Evolutionary conservation across 2,113 vertebrate species (phyloP).

Genomic region (Leuciscus idus): DNA sequence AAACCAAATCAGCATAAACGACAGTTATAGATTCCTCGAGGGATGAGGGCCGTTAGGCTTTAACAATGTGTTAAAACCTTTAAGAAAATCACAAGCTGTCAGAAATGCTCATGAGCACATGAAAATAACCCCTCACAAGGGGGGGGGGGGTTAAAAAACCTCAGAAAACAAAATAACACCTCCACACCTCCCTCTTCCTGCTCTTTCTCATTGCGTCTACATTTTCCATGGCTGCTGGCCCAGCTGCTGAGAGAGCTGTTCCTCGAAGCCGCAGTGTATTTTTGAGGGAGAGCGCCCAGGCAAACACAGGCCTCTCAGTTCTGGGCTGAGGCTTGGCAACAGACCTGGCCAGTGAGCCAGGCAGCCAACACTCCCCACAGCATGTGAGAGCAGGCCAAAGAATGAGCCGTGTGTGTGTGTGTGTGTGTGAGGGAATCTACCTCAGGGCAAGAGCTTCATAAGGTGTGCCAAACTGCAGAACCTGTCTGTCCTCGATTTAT

Average conservation of each 20-base stretch:
- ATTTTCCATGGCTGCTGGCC: conserved; percentile 78
- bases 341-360: conserved; percentile 71
- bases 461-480: conserved; percentile 31
- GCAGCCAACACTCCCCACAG: conserved; percentile 63
- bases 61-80: conserved; percentile 72
- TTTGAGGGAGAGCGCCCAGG: conserved; percentile 68
- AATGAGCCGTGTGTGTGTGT: conserved; percentile 54
- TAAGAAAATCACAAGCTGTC: conserved; percentile 67
- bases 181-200: conserved; percentile 33
- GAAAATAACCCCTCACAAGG: conserved; percentile 61
- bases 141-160: background rate
- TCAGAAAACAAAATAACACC: conserved; percentile 19
- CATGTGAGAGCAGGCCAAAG: conserved; percentile 58
- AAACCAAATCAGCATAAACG: background rate
- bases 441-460: conserved; percentile 33
- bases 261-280: conserved; percentile 81
- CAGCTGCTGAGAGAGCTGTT: conserved; percentile 82
- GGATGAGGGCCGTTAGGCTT: background rate
- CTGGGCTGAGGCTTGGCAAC: conserved; percentile 74
- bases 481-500: conserved; percentile 19
- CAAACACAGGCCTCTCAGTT: conserved; percentile 67
- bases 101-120: conserved; percentile 74
- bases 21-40: conserved; percentile 8
- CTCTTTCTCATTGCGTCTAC: conserved; percentile 72
- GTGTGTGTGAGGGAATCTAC: conserved; percentile 18